phyloP scores from a whole-genome alignment of 1,140 invertebrate genomes.

The Lepidotrigona ventralis region DNA sequence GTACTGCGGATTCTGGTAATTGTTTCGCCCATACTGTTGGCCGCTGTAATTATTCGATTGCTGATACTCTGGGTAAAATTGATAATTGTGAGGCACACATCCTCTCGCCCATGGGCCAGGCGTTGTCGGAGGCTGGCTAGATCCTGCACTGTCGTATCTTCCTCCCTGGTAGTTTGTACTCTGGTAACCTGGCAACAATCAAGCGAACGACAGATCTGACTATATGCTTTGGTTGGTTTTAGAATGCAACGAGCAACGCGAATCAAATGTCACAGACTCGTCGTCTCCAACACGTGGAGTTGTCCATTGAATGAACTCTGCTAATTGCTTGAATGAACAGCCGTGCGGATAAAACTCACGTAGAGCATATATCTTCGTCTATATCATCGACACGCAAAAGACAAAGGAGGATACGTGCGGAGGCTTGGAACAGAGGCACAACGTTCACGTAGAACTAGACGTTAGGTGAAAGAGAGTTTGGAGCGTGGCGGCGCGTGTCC shows the following conservation, averaged over 20 bases:
- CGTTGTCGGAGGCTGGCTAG: constrained; percentile 7
- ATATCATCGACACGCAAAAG: not conserved
- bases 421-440: not conserved
- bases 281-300: not conserved
- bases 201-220: constrained; percentile 4
- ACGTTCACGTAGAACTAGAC: constrained; percentile 25
- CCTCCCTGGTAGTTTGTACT: constrained; percentile 63
- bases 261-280: fast-evolving
- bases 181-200: constrained; percentile 65
- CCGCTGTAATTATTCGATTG: constrained; percentile 22
- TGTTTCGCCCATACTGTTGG: constrained; percentile 46
- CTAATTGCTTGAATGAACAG: not conserved
- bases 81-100: constrained; percentile 40
- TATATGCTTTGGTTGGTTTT: not conserved
- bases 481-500: constrained; percentile 78
- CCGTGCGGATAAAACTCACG: not conserved
- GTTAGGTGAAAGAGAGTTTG: constrained; percentile 65
- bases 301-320: not conserved
- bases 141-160: constrained; percentile 55
- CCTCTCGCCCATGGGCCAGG: constrained; percentile 51
- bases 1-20: constrained; percentile 41
- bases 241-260: too few species aligned
- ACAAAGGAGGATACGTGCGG: not conserved
- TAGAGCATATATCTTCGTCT: not conserved
- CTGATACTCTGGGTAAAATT: constrained; percentile 34